Evolutionary conservation across 2,888 invertebrate genomes (phyloP), one percentile per base, ranked within the genome.

Genomic region (Alitta virens): DNA sequence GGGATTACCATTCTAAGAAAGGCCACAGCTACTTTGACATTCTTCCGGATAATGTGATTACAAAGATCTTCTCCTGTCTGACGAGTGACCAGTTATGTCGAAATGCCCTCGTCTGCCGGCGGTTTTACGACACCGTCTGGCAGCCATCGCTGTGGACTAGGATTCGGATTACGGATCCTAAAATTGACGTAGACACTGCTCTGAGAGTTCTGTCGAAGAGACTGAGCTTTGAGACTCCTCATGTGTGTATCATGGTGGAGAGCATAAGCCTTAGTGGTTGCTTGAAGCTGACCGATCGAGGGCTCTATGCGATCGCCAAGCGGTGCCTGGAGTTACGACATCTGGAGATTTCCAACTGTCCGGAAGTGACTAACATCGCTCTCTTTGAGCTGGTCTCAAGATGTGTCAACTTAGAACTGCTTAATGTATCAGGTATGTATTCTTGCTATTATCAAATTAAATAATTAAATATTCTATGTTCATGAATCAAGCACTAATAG

Each of bases 271-370:
- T 90, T 24, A 87, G 86, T 57, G 88, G 89, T 66, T 90, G 90
- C 62, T 86, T 87, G 63, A 85, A 88, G 83, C 86, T 93, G 63
- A 88, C 91, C 2, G 90, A 92, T 77, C 88, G 88, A 63, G 91
- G 92, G 18, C 85, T 93, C 14, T 86, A 89, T 73, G 82, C 90
- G 52, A 83, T 93, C 38, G 90, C 91, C 0, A 86, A 90, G 50
- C 86, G 90, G 52, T 93, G 92, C 82, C 89, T 92, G 0, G 90
- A 91, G 78, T 83, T 94, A 62, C 89, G 91, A 3, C 90, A 91
- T 75, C 83, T 94, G 59, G 91, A 92, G 66, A 84, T 92, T 57
- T 90, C 90, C 65, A 88, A 88, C 1, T 90, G 91, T 69, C 85
- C 86, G 56, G 87, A 87, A 64, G 86, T 93, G 72, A 89, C 91